A percentile compares a stretch with the other conserved stretches of the same genome.
These are phyloP conservation scores for Caradrina clavipalpis DNA, from an alignment of 2,888 invertebrate genomes.

Conservation along the genomic window DNA sequence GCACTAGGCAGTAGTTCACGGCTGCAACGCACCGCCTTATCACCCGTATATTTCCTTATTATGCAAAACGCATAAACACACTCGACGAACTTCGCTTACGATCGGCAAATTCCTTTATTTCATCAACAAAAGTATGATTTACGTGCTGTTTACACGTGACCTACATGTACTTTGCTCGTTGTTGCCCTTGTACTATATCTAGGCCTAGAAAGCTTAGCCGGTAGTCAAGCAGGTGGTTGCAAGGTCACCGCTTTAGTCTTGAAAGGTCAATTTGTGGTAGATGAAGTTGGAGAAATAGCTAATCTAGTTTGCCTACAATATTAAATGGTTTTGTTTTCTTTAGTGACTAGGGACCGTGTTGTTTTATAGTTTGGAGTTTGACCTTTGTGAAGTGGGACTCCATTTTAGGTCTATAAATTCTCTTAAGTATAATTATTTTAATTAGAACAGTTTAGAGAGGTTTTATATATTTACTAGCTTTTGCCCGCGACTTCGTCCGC, in stretches of 20 bases:
- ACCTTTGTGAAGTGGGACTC: neutral
- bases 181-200: constrained; percentile 45
- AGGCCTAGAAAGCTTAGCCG: constrained; percentile 23
- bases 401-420: neutral
- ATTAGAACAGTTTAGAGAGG: too few relatives aligned
- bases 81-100: constrained; percentile 31
- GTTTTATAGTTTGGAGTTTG: neutral
- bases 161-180: constrained; percentile 2
- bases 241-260: constrained; percentile 20
- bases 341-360: neutral
- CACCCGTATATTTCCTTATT: constrained; percentile 34
- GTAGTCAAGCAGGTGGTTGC: constrained; percentile 12
- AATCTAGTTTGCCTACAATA: neutral
- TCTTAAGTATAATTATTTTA: too few relatives aligned
- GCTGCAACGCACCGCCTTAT: neutral
- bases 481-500: too few relatives aligned
- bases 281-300: constrained; percentile 10
- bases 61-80: constrained; percentile 35
- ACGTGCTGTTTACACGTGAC: constrained; percentile 35
- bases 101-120: constrained; percentile 57
- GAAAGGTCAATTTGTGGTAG: constrained; percentile 28
- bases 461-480: too few relatives aligned
- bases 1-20: neutral
- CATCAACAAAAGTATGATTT: constrained; percentile 45
- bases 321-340: neutral